Base-by-base conservation (phyloP, 2,113 vertebrate species). In the Peromyscus polionotus region DNA sequence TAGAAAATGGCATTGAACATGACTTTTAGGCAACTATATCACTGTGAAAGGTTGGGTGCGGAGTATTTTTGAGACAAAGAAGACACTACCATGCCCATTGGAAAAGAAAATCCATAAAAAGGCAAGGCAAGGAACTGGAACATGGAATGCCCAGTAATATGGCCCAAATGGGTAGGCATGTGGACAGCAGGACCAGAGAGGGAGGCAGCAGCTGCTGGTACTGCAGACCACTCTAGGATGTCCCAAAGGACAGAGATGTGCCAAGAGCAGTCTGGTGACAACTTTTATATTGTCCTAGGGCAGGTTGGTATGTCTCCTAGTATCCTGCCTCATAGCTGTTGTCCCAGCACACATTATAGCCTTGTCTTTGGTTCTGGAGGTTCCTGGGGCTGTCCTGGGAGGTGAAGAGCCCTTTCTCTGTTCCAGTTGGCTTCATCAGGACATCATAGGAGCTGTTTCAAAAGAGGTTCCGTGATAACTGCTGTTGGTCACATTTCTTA, bases 231-330 rank as follows among this genome's bases (percentile, higher is more conserved):
- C 75, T 92, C 20, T 92, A 73, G 42, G 92, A 91, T 86, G 57
- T 95, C 70, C 42, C 36, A 87, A 94, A 94, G 36, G 24, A 33
- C 85, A 79, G 39, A 61, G n/a, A 61, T 65, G 10, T 79, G 45
- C 67, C 61, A 79, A 73, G 10, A 88, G 33, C 22, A 89, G 31
- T 83, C 76, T 57, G 59, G 93, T 95, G 45, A 59, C 65, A 92
- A 65, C 92, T 88, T 63, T 72, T 79, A n/a, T 81, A 59, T 96
- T 91, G 80, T 94, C 59, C 70, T 10, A 77, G 89, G 33, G 24
- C 1, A 96, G 33, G 19, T 68, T 88, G 54, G 36, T 90, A 42
- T 45, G 86, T 95, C 39, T 76, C 42, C 70, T 61, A 28, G 31
- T 97, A 86, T 45, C 12, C 17, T 61, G 42, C 42, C 31, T 45